Evolutionary conservation across 2,888 invertebrate genomes (phyloP).

Genomic region (Sisyra nigra): DNA sequence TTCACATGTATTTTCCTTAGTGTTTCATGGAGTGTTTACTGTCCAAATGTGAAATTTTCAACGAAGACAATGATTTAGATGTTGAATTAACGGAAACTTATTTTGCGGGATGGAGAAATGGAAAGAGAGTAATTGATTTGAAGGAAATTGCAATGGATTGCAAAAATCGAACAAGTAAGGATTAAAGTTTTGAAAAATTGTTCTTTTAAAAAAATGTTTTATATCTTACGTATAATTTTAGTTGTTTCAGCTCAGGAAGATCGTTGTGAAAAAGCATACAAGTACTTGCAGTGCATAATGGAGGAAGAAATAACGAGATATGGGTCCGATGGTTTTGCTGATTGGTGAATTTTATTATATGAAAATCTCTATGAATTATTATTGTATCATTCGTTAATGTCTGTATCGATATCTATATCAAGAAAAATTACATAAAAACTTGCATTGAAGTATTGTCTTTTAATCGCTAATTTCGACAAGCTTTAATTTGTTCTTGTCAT

Average conservation of each 20-base stretch:
- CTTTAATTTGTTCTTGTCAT: too few species aligned
- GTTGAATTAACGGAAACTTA: background rate
- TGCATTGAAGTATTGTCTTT: too few species aligned
- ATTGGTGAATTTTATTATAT: too few species aligned
- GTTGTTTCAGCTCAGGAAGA: background rate
- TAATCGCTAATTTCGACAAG: too few species aligned
- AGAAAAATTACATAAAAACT: too few species aligned
- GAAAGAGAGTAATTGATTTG: background rate
- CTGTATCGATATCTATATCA: too few species aligned
- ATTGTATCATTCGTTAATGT: too few species aligned
- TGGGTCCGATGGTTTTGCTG: background rate
- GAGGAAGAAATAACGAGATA: background rate
- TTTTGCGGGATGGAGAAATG: background rate
- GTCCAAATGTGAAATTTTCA: background rate
- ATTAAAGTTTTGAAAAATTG: background rate
- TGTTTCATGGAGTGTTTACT: conserved; percentile 4
- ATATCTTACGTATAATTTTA: too few species aligned
- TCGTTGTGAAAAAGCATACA: background rate
- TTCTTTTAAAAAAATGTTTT: background rate
- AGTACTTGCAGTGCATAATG: background rate
- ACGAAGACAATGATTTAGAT: background rate
- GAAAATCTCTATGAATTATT: too few species aligned
- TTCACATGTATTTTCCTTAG: background rate
- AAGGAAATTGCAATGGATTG: background rate
- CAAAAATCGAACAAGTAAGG: background rate